Conservation (phyloP, 2,797 vertebrate genomes). For the Acipenser ruthenus region DNA sequence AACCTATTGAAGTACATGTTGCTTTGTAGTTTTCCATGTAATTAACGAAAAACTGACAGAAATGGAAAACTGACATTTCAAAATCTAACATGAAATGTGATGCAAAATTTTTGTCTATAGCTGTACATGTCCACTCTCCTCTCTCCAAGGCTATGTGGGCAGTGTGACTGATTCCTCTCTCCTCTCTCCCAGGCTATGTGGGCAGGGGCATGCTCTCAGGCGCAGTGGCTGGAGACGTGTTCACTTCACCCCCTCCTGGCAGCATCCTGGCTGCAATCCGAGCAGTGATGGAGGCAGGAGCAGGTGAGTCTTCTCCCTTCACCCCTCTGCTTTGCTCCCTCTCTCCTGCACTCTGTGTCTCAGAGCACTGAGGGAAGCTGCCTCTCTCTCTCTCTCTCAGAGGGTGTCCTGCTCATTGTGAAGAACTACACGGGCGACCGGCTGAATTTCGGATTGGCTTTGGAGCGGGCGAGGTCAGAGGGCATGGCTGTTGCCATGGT, state of each 20-base stretch:
- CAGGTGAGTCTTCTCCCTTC: constrained; percentile 39
- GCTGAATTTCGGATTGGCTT: constrained; percentile 85
- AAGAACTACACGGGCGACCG: constrained; percentile 90
- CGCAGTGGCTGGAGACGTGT: constrained; percentile 77
- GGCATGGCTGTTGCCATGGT: constrained; percentile 71
- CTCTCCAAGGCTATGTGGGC: constrained; percentile 50
- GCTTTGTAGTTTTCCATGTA: too few species aligned
- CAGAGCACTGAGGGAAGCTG: neutral
- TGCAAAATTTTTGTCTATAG: too few species aligned
- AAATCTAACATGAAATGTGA: too few species aligned
- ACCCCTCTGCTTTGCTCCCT: neutral
- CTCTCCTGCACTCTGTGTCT: too few species aligned
- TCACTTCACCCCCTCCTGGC: constrained; percentile 80
- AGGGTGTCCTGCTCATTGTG: constrained; percentile 77
- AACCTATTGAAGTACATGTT: too few species aligned
- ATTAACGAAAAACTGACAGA: too few species aligned
- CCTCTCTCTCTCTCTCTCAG: constrained; percentile 22
- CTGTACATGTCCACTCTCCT: too few species aligned
- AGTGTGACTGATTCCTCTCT: constrained; percentile 21
- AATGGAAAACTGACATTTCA: too few species aligned
- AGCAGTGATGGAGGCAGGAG: constrained; percentile 62
- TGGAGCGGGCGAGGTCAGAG: constrained; percentile 70
- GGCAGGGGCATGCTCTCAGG: constrained; percentile 87
- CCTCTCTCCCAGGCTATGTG: constrained; percentile 63
- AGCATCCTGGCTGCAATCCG: constrained; percentile 81